Base-by-base conservation (phyloP, 2,113 vertebrate species). In the Vicugna pacos region DNA sequence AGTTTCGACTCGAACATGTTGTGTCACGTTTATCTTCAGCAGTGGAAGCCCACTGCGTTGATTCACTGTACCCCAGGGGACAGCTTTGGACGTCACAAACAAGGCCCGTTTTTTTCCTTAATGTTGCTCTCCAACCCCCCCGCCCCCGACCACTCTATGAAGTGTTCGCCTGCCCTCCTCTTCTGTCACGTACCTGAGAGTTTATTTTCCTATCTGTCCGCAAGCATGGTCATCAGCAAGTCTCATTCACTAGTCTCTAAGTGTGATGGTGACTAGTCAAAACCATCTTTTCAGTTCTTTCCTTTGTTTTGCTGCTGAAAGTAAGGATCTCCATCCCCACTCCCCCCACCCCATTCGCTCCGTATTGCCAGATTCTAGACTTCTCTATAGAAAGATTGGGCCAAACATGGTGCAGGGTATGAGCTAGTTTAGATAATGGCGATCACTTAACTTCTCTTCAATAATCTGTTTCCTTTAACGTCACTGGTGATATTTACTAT, bases 291-390 rank as follows among this genome's bases (percentile, higher is more conserved):
- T 22, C 6, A 8, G 6, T 58, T 64, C 19, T 83, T 8, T 52
- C 76, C 32, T 81, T 87, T 26, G 8, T 32, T n/a, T 77, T 52
- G 26, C 26, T 8, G n/a, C 20, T 42, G 19, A 26, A 60, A 7
- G 32, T 50, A 38, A 8, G n/a, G 16, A 69, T 52, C 10, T 76
- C 16, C 28, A 64, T 5, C 24, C 8, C 16, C 1, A 2, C 28
- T 9, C 20, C 5, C 42, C 35, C 3, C 3, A 42, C 3, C 12
- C 7, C 0, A 0, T 35, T 65, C 12, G n/a, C 5, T 60, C 38
- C 12, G 30, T 3, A 13, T 3, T 7, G 22, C 15, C 32, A 28
- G 26, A 35, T 93, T 83, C 13, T 52, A 28, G 50, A 58, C 19
- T 54, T 11, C 91, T 62, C 16, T 62, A 17, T 1, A 38, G 77